phyloP scores from a whole-genome alignment of 2,888 invertebrate species.

The Biston stratarius region DNA sequence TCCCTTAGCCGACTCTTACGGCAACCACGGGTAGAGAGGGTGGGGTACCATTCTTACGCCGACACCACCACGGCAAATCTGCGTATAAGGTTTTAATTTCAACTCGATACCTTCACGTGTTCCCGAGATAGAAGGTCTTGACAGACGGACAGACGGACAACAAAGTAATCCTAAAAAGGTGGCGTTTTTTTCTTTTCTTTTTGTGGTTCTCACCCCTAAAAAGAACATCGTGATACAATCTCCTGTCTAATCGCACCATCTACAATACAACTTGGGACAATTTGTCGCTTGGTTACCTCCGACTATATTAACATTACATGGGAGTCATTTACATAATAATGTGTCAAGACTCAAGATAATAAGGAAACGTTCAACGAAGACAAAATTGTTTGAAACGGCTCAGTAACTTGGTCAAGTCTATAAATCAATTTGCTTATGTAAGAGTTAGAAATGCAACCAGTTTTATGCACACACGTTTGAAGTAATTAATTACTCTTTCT shows the following conservation, averaged over 20 bases:
- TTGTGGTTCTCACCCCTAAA: not conserved
- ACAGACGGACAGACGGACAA: no score
- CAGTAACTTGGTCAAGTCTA: slow-evolving; percentile 20
- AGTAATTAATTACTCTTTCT: slow-evolving; percentile 18
- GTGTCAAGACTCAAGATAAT: slow-evolving; percentile 16
- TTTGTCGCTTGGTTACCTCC: slow-evolving; percentile 34
- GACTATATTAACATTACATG: slow-evolving; percentile 23
- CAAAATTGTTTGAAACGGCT: slow-evolving; percentile 24
- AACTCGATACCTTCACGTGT: no score
- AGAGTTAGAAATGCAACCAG: slow-evolving; percentile 20
- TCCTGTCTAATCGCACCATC: slow-evolving; percentile 39
- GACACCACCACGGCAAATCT: no score
- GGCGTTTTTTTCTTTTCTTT: no score
- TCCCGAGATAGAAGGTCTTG: no score
- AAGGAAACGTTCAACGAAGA: slow-evolving; percentile 34
- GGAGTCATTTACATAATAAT: slow-evolving; percentile 28
- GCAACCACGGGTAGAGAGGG: no score
- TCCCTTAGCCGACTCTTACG: no score
- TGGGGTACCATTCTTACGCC: no score
- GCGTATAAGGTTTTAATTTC: no score
- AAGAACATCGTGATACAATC: slow-evolving; percentile 34
- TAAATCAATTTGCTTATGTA: slow-evolving; percentile 21
- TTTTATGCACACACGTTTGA: slow-evolving; percentile 10
- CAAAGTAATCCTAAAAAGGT: no score
- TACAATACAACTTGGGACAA: slow-evolving; percentile 34